A percentile compares a stretch with the other conserved stretches of the same genome.
Conservation (phyloP, 1,140 invertebrate genomes). For the Metaphire vulgaris region DNA sequence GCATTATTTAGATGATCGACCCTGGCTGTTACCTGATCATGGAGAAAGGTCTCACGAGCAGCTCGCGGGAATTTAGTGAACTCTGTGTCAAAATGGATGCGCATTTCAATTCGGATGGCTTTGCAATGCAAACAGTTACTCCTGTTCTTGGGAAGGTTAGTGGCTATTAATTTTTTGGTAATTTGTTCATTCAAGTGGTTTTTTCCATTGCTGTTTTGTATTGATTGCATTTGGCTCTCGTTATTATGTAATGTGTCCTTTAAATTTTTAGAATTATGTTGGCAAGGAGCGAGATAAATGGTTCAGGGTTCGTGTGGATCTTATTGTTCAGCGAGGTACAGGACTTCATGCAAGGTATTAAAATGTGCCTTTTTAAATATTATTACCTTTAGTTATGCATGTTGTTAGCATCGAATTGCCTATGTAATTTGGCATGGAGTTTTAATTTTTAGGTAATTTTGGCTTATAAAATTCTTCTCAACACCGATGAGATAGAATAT, state of each 20-base stretch:
- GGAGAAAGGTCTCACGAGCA: background rate
- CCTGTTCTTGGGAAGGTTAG: background rate
- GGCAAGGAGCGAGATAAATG: background rate
- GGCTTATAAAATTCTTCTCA: too few species aligned
- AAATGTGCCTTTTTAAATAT: too few species aligned
- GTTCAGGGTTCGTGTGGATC: background rate
- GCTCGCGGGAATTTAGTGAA: background rate
- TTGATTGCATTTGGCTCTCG: background rate
- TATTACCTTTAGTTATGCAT: too few species aligned
- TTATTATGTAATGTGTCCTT: background rate
- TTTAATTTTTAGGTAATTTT: too few species aligned
- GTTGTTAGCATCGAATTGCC: too few species aligned
- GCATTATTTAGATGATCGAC: background rate
- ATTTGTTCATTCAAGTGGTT: background rate
- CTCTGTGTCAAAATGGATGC: background rate
- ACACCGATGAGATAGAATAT: too few species aligned
- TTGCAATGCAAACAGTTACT: background rate
- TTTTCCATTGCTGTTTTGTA: background rate
- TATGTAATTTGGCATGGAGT: too few species aligned
- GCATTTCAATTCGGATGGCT: background rate
- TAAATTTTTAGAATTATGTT: background rate
- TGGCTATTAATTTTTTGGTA: background rate
- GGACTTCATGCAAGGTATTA: background rate
- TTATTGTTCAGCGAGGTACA: background rate
- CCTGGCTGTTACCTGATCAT: background rate